Evolutionary conservation across 2,797 vertebrate genomes (phyloP).

Genomic region (Loriculus beryllinus): DNA sequence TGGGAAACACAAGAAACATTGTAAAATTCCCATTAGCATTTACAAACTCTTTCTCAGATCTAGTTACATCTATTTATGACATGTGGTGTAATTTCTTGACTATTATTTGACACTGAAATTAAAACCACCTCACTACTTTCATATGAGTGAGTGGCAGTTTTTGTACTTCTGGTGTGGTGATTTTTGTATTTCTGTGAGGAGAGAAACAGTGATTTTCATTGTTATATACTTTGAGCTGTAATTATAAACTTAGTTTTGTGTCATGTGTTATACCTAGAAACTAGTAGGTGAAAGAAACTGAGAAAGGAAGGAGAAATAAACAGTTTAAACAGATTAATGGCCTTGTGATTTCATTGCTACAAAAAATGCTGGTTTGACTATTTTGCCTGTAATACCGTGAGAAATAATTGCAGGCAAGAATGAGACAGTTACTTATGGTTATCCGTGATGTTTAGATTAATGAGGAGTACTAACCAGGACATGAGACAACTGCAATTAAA

Average conservation of each 20-base stretch:
- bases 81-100: background rate
- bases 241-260: background rate
- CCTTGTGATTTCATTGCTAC: background rate
- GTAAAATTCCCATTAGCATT: background rate
- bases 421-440: background rate
- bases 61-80: background rate
- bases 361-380: background rate
- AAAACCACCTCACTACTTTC: background rate
- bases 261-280: background rate
- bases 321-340: background rate
- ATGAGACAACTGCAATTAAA: background rate
- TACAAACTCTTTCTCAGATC: background rate
- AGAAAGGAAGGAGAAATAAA: background rate
- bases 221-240: background rate
- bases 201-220: background rate
- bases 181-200: background rate
- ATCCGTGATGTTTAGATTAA: background rate
- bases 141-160: background rate
- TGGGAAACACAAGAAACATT: background rate
- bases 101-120: background rate
- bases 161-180: background rate
- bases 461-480: background rate
- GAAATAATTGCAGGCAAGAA: background rate
- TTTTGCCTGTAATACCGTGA: background rate
- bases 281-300: background rate